Evolutionary conservation across 2,113 vertebrate species (phyloP).

Genomic region (Azemiops feae): DNA sequence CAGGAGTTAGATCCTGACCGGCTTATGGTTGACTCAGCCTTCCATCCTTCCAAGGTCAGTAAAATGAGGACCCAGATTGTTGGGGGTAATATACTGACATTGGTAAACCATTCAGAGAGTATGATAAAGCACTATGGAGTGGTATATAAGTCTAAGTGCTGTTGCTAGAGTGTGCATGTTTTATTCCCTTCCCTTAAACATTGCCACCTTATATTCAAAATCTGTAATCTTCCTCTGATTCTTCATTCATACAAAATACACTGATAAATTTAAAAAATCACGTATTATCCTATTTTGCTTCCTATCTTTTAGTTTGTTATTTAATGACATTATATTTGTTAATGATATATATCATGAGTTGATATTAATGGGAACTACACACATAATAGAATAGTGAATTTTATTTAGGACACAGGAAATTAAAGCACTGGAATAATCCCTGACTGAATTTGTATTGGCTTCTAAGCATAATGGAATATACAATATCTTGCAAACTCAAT

Average conservation of each 20-base stretch:
- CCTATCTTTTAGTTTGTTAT: not conserved
- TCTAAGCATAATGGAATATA: not conserved
- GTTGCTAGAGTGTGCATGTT: not conserved
- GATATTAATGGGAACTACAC: not conserved
- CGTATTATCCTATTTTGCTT: not conserved
- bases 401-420: accelerated
- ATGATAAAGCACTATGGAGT: not conserved
- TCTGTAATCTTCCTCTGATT: not conserved
- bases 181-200: not conserved
- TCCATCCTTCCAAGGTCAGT: not conserved
- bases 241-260: not conserved
- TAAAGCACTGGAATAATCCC: not conserved
- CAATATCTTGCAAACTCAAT: not conserved
- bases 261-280: not conserved
- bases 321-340: not conserved
- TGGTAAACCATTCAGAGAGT: not conserved
- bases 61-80: not conserved
- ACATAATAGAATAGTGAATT: not conserved
- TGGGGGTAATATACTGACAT: not conserved
- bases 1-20: not conserved
- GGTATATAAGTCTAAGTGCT: not conserved
- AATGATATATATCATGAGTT: not conserved
- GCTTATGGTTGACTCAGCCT: not conserved
- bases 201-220: not conserved
- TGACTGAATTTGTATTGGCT: not conserved